phyloP scores from a whole-genome alignment of 1,140 invertebrate genomes.

The Sipha flava region DNA sequence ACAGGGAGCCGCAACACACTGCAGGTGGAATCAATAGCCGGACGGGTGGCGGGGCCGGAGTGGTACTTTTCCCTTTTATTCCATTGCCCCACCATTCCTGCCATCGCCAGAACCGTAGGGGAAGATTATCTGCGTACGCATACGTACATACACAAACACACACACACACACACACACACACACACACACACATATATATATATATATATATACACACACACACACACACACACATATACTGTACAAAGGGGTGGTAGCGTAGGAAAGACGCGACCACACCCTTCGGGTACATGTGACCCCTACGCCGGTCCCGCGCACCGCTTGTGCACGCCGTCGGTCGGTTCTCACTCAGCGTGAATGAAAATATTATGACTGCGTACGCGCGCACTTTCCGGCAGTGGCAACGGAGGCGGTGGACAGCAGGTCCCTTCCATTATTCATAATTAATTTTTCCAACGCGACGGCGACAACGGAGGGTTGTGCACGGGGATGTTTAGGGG shows the following conservation, averaged over 20 bases:
- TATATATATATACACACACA: too few relatives aligned
- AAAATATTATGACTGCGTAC: slow-evolving; percentile 6
- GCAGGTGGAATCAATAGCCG: slow-evolving; percentile 12
- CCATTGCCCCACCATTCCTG: neutral
- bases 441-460: slow-evolving; percentile 18
- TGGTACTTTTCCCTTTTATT: neutral
- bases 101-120: neutral
- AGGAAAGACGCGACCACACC: slow-evolving; percentile 1
- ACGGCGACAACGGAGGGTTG: too few relatives aligned
- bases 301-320: neutral
- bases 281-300: neutral
- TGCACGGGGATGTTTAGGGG: too few relatives aligned
- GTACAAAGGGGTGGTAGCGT: too few relatives aligned
- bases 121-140: too few relatives aligned
- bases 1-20: too few relatives aligned
- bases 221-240: too few relatives aligned
- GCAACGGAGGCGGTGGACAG: too few relatives aligned
- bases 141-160: too few relatives aligned
- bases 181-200: too few relatives aligned
- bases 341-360: neutral
- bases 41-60: neutral
- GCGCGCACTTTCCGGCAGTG: neutral
- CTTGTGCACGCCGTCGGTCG: too few relatives aligned
- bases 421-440: slow-evolving; percentile 23
- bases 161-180: neutral